A percentile compares a stretch with the other conserved stretches of the same genome.
phyloP scores from a whole-genome alignment of 2,888 invertebrate species.

The Atethmia centrago region DNA sequence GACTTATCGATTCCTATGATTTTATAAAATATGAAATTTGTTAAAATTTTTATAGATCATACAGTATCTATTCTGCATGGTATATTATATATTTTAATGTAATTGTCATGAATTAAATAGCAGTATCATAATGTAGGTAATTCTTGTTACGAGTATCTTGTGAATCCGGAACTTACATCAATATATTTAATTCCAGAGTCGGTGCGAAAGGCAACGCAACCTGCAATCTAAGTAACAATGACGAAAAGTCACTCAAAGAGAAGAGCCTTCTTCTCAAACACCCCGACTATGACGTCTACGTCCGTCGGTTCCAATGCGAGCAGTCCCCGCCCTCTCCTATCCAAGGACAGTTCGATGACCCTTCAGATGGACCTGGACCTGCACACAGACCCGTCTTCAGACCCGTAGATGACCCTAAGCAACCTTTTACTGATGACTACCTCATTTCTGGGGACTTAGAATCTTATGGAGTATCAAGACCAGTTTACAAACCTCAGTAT shows the following conservation, averaged over 20 bases:
- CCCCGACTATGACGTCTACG: conserved; percentile 86
- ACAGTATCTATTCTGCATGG: too few species aligned
- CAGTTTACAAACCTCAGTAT: conserved; percentile 69
- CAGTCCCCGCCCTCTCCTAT: conserved; percentile 84
- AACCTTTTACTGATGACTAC: conserved; percentile 78
- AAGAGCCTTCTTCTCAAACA: conserved; percentile 77
- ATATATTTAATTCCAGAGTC: conserved; percentile 75
- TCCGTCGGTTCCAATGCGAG: conserved; percentile 83
- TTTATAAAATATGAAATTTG: too few species aligned
- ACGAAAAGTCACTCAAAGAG: conserved; percentile 82
- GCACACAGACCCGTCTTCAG: conserved; percentile 82
- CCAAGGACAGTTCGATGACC: conserved; percentile 77
- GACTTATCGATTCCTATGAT: too few species aligned
- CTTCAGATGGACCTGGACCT: conserved; percentile 55
- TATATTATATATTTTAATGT: too few species aligned
- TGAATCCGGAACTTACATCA: too few species aligned
- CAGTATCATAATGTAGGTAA: too few species aligned
- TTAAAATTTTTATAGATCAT: too few species aligned
- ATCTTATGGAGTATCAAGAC: conserved; percentile 67
- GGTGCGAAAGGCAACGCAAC: conserved; percentile 89
- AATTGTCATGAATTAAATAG: too few species aligned
- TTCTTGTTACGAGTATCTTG: too few species aligned
- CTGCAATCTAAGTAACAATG: conserved; percentile 81
- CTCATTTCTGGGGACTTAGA: conserved; percentile 71
- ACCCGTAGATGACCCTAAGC: conserved; percentile 79